These are phyloP conservation scores for Ceratothoa steindachneri DNA, from an alignment of 2,888 invertebrate genomes.

Conservation along the genomic window DNA sequence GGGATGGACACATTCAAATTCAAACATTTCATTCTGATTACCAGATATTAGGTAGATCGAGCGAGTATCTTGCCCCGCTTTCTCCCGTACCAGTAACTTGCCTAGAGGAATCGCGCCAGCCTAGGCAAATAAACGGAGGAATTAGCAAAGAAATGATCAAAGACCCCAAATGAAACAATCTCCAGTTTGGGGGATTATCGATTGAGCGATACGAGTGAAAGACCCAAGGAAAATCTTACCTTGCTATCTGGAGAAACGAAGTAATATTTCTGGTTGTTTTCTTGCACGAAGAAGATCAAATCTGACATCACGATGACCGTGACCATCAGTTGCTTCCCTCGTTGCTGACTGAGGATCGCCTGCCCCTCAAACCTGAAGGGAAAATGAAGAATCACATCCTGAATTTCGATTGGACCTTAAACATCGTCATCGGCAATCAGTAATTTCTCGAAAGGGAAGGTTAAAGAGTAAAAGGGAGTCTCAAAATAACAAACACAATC, in stretches of 20 bases:
- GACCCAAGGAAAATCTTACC: background rate
- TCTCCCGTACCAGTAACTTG: slow-evolving; percentile 85
- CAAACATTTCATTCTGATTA: slow-evolving; percentile 56
- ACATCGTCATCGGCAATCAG: no score
- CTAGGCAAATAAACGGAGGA: slow-evolving; percentile 54
- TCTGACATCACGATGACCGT: slow-evolving; percentile 86
- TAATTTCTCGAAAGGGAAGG: no score
- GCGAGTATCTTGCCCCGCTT: slow-evolving; percentile 76
- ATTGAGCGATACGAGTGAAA: no score
- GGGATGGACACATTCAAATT: slow-evolving; percentile 72
- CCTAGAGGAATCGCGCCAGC: slow-evolving; percentile 88
- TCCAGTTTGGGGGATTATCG: no score
- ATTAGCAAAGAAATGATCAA: no score
- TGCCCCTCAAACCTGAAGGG: slow-evolving; percentile 75
- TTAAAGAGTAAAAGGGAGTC: no score
- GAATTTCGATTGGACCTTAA: no score
- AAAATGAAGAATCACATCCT: no score
- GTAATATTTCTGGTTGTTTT: slow-evolving; percentile 82
- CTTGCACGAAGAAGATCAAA: slow-evolving; percentile 83
- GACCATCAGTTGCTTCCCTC: slow-evolving; percentile 83
- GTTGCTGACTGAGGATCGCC: slow-evolving; percentile 82
- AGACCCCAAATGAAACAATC: no score
- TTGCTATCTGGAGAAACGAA: slow-evolving; percentile 69
- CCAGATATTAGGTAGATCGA: slow-evolving; percentile 91
- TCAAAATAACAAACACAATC: no score